Conservation (phyloP, 2,113 vertebrate species). For the Marmota monax region DNA sequence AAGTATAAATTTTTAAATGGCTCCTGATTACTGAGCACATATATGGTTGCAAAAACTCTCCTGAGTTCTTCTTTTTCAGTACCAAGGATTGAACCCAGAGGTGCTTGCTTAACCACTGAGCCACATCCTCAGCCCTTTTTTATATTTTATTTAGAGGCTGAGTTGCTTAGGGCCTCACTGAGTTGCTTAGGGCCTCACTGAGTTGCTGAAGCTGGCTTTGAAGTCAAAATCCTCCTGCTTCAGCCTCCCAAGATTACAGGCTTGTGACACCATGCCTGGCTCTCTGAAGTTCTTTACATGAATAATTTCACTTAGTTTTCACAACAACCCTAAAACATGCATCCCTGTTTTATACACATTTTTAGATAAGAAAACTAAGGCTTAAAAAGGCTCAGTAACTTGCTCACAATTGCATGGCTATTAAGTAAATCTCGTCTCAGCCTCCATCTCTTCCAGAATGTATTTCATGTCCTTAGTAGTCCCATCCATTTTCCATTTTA, state of each 20-base stretch:
- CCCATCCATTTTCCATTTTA: not conserved
- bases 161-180: too few species aligned
- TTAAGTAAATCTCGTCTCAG: conserved; percentile 3
- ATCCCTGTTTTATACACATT: not conserved
- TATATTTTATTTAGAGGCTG: too few species aligned
- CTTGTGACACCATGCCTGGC: too few species aligned
- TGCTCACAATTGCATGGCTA: conserved; percentile 2
- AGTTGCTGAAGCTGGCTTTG: too few species aligned
- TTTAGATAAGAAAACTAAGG: conserved; percentile 54
- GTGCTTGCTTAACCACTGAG: too few species aligned
- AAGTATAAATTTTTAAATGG: not conserved
- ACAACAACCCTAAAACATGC: not conserved
- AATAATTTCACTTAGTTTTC: conserved; percentile 28
- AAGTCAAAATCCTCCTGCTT: too few species aligned
- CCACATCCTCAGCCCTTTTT: too few species aligned
- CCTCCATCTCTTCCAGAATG: not conserved
- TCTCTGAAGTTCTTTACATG: not conserved
- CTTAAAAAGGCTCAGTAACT: not conserved
- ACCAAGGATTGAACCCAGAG: too few species aligned
- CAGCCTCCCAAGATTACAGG: too few species aligned
- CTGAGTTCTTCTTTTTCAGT: not conserved
- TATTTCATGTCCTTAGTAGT: conserved; percentile 31
- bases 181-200: too few species aligned
- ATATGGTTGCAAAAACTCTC: not conserved
- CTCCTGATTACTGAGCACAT: conserved; percentile 32